Conservation (phyloP, 2,888 invertebrate genomes). For the Strigamia maritima region DNA sequence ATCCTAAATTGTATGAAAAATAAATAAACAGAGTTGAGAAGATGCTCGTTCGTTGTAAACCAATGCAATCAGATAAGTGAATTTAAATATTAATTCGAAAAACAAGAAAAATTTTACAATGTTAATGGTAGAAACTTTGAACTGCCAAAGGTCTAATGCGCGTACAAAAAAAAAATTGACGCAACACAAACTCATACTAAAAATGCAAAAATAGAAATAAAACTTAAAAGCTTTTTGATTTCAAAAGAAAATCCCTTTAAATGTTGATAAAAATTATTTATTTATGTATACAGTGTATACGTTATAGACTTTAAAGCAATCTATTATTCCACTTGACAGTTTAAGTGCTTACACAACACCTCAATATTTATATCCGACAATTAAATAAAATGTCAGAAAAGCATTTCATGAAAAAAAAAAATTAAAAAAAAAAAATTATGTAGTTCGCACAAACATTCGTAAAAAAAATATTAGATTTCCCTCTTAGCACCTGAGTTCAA, state of each 20-base stretch:
- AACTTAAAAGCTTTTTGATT: too few species aligned
- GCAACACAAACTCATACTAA: too few species aligned
- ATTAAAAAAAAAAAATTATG: not conserved
- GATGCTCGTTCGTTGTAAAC: too few species aligned
- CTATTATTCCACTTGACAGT: not conserved
- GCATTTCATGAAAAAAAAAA: not conserved
- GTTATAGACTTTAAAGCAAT: not conserved
- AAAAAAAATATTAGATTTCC: not conserved
- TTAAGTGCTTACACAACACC: constrained; percentile 10
- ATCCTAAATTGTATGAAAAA: too few species aligned
- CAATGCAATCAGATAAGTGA: not conserved
- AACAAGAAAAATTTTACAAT: not conserved
- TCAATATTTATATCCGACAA: constrained; percentile 1
- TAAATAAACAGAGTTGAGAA: too few species aligned
- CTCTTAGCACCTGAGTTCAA: not conserved
- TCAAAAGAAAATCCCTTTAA: too few species aligned
- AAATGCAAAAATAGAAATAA: too few species aligned
- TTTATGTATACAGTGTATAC: too few species aligned
- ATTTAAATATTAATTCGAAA: not conserved
- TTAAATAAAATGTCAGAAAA: constrained; percentile 7
- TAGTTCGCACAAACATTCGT: not conserved
- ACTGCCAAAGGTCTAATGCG: too few species aligned
- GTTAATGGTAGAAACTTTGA: not conserved
- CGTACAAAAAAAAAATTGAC: too few species aligned
- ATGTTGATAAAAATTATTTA: too few species aligned